These are phyloP conservation scores for Caenorhabditis parvicauda DNA, from an alignment of 2,888 invertebrate species.

Conservation along the genomic window DNA sequence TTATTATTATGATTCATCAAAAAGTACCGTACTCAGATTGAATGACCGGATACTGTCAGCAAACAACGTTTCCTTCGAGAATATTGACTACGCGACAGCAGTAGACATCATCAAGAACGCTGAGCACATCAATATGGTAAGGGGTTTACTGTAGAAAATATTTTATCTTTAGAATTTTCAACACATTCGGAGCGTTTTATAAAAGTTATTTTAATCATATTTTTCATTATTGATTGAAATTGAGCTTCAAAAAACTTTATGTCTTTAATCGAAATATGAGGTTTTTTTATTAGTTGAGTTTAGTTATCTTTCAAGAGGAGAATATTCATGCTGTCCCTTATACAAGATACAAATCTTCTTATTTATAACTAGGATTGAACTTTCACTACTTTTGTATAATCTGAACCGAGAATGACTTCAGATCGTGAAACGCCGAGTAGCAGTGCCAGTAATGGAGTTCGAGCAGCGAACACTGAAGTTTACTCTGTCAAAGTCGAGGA, in stretches of 20 bases:
- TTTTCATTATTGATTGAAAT: background rate
- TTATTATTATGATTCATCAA: background rate
- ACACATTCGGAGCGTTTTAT: too few species aligned
- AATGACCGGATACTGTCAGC: conserved; percentile 96
- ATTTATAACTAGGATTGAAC: too few species aligned
- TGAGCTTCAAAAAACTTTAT: too few species aligned
- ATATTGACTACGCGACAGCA: conserved; percentile 79
- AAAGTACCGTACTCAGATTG: conserved; percentile 71
- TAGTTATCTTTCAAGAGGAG: too few species aligned
- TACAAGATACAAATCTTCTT: too few species aligned
- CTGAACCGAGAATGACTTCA: too few species aligned
- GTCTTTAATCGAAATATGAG: too few species aligned
- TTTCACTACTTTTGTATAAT: too few species aligned
- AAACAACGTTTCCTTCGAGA: conserved; percentile 90
- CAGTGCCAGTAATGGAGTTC: conserved; percentile 66
- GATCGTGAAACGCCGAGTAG: conserved; percentile 79
- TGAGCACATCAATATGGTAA: conserved; percentile 63
- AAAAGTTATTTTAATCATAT: background rate
- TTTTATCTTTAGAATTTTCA: background rate
- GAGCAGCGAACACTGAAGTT: conserved; percentile 75
- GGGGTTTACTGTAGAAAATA: background rate
- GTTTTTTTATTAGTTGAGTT: too few species aligned
- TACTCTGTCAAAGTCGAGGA: conserved; percentile 84
- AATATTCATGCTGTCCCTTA: too few species aligned
- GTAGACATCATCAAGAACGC: conserved; percentile 66